Conservation (phyloP, 2,113 vertebrate genomes). For the Protobothrops mucrosquamatus region DNA sequence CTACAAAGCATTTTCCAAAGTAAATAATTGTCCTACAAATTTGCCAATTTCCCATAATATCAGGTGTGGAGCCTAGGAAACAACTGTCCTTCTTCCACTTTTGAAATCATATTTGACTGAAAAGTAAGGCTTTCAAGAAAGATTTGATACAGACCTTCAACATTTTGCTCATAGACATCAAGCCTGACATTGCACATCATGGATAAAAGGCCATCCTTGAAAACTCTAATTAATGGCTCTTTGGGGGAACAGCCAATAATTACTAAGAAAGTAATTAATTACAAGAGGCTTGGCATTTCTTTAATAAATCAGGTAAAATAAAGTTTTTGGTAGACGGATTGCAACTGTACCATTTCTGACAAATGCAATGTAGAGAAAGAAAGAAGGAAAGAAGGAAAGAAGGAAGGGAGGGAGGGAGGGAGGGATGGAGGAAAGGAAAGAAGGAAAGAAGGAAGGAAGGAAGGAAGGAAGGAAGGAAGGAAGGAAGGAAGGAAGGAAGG, state of each 20-base stretch:
- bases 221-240: slow-evolving; percentile 12
- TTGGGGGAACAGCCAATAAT: slow-evolving; percentile 20
- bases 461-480: too few species aligned
- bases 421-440: too few species aligned
- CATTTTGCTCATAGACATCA: neutral
- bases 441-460: too few species aligned
- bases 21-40: neutral
- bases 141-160: neutral
- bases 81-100: neutral
- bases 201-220: neutral
- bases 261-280: slow-evolving; percentile 10
- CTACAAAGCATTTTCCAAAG: neutral
- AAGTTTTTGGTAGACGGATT: neutral
- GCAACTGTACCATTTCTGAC: slow-evolving; percentile 1
- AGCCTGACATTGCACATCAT: neutral
- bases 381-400: too few species aligned
- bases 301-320: slow-evolving; percentile 31
- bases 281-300: slow-evolving; percentile 7
- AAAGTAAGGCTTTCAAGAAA: neutral
- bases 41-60: neutral
- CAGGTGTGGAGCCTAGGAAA: slow-evolving; percentile 4
- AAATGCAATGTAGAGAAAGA: neutral
- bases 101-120: neutral
- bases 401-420: too few species aligned
- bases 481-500: too few species aligned